Conservation (phyloP, 1,140 invertebrate genomes). For the Mesaphorura yosii region DNA sequence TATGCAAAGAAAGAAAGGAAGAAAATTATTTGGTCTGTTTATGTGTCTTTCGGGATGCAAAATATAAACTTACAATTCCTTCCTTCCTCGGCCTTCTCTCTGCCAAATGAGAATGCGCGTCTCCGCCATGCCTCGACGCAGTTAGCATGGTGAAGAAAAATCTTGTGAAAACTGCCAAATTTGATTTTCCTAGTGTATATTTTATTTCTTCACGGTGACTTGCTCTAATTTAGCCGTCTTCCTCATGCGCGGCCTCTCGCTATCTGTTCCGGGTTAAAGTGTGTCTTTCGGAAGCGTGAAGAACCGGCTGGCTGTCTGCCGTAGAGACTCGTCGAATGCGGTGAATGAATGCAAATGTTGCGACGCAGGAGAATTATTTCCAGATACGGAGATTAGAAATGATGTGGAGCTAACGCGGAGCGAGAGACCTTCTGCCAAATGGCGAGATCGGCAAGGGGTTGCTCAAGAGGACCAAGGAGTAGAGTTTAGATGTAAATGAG, state of each 20-base stretch:
- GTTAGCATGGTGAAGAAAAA: constrained; percentile 4
- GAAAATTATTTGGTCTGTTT: constrained; percentile 29
- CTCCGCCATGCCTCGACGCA: too few species aligned
- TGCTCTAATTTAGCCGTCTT: constrained; percentile 23
- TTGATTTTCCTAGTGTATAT: constrained; percentile 25
- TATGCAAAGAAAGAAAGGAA: constrained; percentile 3
- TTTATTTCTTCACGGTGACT: constrained; percentile 27
- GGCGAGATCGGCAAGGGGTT: too few species aligned
- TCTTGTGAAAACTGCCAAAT: constrained; percentile 28
- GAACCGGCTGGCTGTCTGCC: background rate
- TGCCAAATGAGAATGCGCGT: too few species aligned
- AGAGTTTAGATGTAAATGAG: too few species aligned
- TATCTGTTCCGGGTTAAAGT: background rate
- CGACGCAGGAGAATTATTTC: constrained; percentile 29
- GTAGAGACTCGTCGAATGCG: background rate
- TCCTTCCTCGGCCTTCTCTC: too few species aligned
- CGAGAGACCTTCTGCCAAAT: too few species aligned
- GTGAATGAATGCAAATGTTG: constrained; percentile 29
- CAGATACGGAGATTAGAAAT: constrained; percentile 31
- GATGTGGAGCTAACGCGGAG: constrained; percentile 23
- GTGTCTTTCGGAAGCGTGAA: background rate
- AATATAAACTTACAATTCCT: too few species aligned
- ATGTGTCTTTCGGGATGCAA: constrained; percentile 28
- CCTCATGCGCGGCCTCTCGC: background rate
- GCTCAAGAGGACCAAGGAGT: too few species aligned